Evolutionary conservation across 2,888 invertebrate species (phyloP), one percentile per base, ranked within the genome.

Genomic region (Acanthosepion esculentum): DNA sequence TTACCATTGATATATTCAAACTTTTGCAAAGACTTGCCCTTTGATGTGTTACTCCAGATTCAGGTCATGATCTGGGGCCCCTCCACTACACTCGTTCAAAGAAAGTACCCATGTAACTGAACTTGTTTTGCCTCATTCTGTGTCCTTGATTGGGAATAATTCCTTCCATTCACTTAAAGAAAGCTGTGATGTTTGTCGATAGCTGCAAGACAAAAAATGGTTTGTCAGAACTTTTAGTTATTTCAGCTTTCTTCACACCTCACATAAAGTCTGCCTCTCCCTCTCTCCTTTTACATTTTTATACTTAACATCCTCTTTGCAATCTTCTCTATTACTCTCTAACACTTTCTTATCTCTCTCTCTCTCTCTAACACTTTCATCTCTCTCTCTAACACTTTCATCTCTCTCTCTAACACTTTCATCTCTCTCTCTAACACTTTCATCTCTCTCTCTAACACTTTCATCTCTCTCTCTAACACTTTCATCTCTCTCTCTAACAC

Each of bases 391-490:
- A 8, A 12, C 50, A 12, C 50, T 15, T 50, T 50, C 10, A 7
- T 15, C 50, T 4, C 15, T 50, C 50, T 50, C 15, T 50, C 50
- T 50, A 8, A 12, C 50, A 12, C 50, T 15, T 50, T 50, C 10
- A 7, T 15, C 50, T 15, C 50, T 50, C 50, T 3, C 1, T 0
- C 7, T 10, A 3, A 0, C 4, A 0, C 50, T 50, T 0, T 12
- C 50, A n/a, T 50, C 50, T 50, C n/a, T n/a, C n/a, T n/a, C n/a
- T n/a, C n/a, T n/a, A n/a, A n/a, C n/a, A n/a, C n/a, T n/a, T n/a
- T n/a, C n/a, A n/a, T n/a, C n/a, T n/a, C n/a, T n/a, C n/a, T n/a
- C n/a, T n/a, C n/a, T n/a, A n/a, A n/a, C n/a, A n/a, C n/a, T n/a
- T n/a, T n/a, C n/a, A n/a, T n/a, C n/a, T n/a, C n/a, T n/a, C n/a